Evolutionary conservation across 2,888 invertebrate species (phyloP).

Genomic region (Unio pictorum): DNA sequence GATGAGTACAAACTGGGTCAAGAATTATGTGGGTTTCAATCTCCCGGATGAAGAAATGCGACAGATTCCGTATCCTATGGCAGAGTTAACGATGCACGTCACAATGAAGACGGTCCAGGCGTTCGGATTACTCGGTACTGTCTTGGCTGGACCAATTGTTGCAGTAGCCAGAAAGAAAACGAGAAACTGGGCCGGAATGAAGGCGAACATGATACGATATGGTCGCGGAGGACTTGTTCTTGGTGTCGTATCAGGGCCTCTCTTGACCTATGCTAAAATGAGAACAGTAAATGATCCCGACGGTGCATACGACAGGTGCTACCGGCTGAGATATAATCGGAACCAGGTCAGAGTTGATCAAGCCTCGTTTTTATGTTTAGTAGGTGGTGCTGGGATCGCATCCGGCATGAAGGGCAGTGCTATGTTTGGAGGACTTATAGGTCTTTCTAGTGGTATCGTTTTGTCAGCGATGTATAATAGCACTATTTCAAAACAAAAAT

Average conservation of each 20-base stretch:
- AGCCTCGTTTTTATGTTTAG: slow-evolving; percentile 19
- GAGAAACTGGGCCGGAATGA: slow-evolving; percentile 23
- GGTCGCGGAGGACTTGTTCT: slow-evolving; percentile 29
- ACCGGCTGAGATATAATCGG: slow-evolving; percentile 29
- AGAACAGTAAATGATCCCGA: slow-evolving; percentile 15
- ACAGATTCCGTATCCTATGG: slow-evolving; percentile 15
- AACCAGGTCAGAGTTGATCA: slow-evolving; percentile 32
- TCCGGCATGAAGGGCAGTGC: slow-evolving; percentile 16
- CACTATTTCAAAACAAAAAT: slow-evolving; percentile 1
- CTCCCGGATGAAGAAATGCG: slow-evolving; percentile 24
- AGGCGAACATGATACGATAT: slow-evolving; percentile 18
- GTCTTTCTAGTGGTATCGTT: slow-evolving; percentile 29
- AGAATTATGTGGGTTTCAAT: slow-evolving; percentile 2
- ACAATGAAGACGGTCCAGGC: slow-evolving; percentile 29
- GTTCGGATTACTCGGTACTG: slow-evolving; percentile 28
- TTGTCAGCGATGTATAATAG: slow-evolving; percentile 14
- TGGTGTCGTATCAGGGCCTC: slow-evolving; percentile 22
- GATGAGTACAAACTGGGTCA: slow-evolving; percentile 4
- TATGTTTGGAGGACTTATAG: slow-evolving; percentile 33
- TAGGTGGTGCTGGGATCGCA: slow-evolving; percentile 18
- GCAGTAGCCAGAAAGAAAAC: slow-evolving; percentile 28
- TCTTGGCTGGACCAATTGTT: slow-evolving; percentile 26
- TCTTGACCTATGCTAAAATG: slow-evolving; percentile 21
- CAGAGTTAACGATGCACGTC: slow-evolving; percentile 28
- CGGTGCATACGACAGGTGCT: slow-evolving; percentile 28